Base-by-base conservation (phyloP, 2,797 vertebrate genomes). In the Saxicola maurus region DNA sequence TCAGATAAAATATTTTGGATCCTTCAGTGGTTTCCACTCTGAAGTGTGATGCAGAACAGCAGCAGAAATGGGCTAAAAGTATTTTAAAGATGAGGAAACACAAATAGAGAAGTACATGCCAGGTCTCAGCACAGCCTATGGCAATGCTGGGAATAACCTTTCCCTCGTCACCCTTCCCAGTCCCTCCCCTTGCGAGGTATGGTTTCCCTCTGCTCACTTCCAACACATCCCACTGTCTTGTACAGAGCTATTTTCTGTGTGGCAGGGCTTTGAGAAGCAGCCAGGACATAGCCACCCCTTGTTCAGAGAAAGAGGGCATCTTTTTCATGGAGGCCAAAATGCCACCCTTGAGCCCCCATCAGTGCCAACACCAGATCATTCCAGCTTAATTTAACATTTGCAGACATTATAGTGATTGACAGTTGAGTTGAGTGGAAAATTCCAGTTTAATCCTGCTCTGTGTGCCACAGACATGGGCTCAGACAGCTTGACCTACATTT, bases 401-500 rank as follows among this genome's bases (percentile, higher is more conserved):
- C 93, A 91, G 89, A 94, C 94, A 67, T 81, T 92, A 62, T 46
- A 31, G 67, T 85, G 94, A 95, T 57, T 94, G 91, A 85, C 89
- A 92, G 92, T 59, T 0, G 55, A 81, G 74, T 86, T 84, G 89
- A 92, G 83, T 76, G 90, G 96, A 96, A 96, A 96, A 95, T 96
- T 92, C 93, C 43, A 4, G 25, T 86, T 93, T 94, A 94, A 94
- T 95, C 76, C 81, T 46, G 30, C 71, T 90, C 80, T 73, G 53
- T 86, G 56, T 90, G 86, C 82, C 81, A 80, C 89, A 93, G 91
- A 91, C 66, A 84, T 33, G 55, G 87, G 90, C 87, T 95, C 94
- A 94, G 95, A 94, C 91, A 91, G 91, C 86, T 86, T 88, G 91
- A 95, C 95, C 92, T 81, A 90, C 73, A 92, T 94, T 83, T 93